Conservation (phyloP, 2,888 invertebrate species). For the Homarus gammarus region DNA sequence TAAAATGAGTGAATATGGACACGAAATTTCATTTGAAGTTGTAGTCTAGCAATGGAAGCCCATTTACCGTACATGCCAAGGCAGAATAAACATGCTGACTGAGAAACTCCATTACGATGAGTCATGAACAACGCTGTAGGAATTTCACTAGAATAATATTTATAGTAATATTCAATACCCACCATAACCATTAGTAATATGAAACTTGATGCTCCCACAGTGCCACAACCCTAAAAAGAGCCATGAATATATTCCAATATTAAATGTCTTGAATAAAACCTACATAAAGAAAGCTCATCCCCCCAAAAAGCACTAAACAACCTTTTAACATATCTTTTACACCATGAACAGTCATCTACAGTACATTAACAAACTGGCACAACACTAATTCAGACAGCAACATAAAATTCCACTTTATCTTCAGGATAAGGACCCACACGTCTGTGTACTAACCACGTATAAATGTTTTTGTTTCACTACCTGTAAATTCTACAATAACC, state of each 20-base stretch:
- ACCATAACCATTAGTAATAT: conserved; percentile 1
- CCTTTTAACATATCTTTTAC: too few relatives aligned
- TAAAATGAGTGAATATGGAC: background rate
- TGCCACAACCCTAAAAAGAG: conserved; percentile 4
- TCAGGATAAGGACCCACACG: too few relatives aligned
- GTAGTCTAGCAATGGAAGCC: background rate
- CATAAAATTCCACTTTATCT: too few relatives aligned
- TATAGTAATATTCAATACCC: background rate
- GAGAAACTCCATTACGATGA: background rate
- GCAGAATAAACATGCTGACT: background rate
- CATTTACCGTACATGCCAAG: background rate
- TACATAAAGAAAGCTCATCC: background rate
- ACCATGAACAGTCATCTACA: too few relatives aligned
- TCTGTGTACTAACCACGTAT: too few relatives aligned
- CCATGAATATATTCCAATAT: background rate
- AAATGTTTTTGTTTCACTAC: too few relatives aligned
- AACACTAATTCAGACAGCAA: too few relatives aligned
- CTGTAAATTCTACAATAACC: too few relatives aligned
- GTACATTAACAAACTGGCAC: too few relatives aligned
- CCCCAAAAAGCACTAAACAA: background rate
- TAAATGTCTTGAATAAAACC: background rate
- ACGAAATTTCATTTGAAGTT: background rate
- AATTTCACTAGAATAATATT: background rate
- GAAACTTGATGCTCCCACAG: background rate
- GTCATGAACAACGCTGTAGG: background rate